These are phyloP conservation scores for Ondatra zibethicus DNA, from an alignment of 2,113 vertebrate species.

Conservation along the genomic window DNA sequence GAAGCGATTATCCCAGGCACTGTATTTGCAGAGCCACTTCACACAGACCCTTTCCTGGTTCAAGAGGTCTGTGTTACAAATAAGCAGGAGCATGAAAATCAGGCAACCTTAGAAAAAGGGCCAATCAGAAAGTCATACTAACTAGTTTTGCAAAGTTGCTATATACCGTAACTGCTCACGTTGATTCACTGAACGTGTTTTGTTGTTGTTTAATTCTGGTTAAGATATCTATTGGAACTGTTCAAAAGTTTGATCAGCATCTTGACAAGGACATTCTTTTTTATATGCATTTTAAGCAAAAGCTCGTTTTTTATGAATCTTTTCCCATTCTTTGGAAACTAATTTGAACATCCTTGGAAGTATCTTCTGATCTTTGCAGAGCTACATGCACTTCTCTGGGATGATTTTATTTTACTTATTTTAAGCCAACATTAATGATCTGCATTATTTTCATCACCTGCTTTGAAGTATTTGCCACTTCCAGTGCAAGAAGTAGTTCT, in stretches of 20 bases:
- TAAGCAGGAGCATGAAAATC: background rate
- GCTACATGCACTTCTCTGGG: background rate
- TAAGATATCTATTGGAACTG: background rate
- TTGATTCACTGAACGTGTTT: background rate
- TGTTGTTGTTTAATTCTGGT: background rate
- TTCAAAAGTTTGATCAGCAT: background rate
- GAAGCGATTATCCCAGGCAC: background rate
- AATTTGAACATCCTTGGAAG: background rate
- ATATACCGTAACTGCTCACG: background rate
- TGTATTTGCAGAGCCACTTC: background rate
- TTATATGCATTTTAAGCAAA: background rate
- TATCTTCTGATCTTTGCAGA: background rate
- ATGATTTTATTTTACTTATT: slow-evolving; percentile 15
- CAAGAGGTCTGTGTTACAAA: background rate
- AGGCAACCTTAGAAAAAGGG: background rate
- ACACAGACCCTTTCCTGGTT: background rate
- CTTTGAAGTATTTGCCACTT: background rate
- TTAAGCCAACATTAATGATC: background rate
- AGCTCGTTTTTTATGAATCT: background rate
- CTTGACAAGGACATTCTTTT: background rate
- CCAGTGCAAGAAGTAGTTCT: background rate
- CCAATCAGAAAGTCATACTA: background rate
- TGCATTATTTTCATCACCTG: slow-evolving; percentile 13
- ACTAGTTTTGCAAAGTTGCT: background rate
- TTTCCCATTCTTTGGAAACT: background rate